Evolutionary conservation across 2,113 vertebrate genomes (phyloP), one percentile per base, ranked within the genome.

Genomic region (Eolophus roseicapilla): DNA sequence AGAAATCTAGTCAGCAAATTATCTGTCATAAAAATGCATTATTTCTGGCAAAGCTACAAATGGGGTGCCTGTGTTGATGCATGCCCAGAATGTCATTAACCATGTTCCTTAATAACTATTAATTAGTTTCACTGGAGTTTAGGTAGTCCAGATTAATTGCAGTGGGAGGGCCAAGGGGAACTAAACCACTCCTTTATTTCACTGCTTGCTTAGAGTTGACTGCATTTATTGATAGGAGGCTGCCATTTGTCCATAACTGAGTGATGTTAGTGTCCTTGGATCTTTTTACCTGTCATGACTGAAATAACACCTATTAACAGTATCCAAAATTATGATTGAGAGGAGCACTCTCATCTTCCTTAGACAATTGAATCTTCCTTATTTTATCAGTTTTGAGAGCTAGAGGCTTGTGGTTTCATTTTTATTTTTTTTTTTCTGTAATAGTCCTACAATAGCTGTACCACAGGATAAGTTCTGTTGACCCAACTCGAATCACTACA

Each of bases 21-120:
- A 90, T 87, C 76, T 94, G 62, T 74, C 19, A 15, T 94, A 96
- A 92, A 94, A 95, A 83, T 67, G 35, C 37, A 75, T 92, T 93
- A 92, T 92, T 93, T 94, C 82, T 94, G 88, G 88, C 80, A 88
- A 90, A 96, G 83, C 47, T 97, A 74, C 90, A 88, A 96, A 94
- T 86, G 73, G 79, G 73, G 24, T 95, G 82, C 47, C 88, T 93
- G 88, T 95, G 88, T 93, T 95, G 88, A 93, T 93, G 90, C 95
- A 95, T 95, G 79, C 80, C 37, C 28, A 71, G 60, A n/a, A 47
- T 92, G 86, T 91, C 86, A 93, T 94, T 93, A 96, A 57, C 76
- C 52, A 13, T 79, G 71, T 94, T 92, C 83, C 39, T 86, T 93
- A 88, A 93, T 90, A 93, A 83, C 85, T 91, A 81, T 90, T 93